Evolutionary conservation across 2,888 invertebrate species (phyloP).

Genomic region (Vandiemenella viatica): DNA sequence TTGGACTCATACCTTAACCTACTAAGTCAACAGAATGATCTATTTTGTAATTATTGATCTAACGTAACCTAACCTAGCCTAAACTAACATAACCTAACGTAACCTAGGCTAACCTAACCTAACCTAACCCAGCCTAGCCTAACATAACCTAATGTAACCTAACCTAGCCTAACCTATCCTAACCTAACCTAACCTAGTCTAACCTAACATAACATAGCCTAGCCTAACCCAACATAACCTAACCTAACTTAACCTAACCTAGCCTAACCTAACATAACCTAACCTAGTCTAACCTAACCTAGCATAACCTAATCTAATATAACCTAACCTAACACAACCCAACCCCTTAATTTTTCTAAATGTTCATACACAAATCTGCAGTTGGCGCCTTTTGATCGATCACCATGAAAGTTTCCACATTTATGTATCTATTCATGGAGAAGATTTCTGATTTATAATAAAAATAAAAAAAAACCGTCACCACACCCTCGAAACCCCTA

Average conservation of each 20-base stretch:
- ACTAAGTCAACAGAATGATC: too few relatives aligned
- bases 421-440: too few relatives aligned
- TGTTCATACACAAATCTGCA: too few relatives aligned
- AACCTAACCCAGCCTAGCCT: constrained; percentile 2
- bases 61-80: constrained; percentile 5
- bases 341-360: too few relatives aligned
- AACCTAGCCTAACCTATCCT: constrained; percentile 5
- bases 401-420: too few relatives aligned
- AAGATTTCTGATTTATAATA: too few relatives aligned
- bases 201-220: constrained; percentile 1
- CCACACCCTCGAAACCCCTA: too few relatives aligned
- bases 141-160: constrained; percentile 1
- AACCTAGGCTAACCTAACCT: constrained; percentile 1
- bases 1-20: constrained; percentile 1
- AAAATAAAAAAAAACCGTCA: too few relatives aligned
- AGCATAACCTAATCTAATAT: constrained; percentile 17
- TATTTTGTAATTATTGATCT: too few relatives aligned
- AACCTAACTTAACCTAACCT: constrained; percentile 6
- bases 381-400: too few relatives aligned
- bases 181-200: constrained; percentile 15
- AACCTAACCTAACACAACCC: neutral
- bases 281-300: constrained; percentile 12
- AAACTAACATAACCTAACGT: constrained; percentile 4
- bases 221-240: constrained; percentile 13
- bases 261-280: constrained; percentile 2